phyloP scores from a whole-genome alignment of 2,113 vertebrate species.

The Eidolon helvum region DNA sequence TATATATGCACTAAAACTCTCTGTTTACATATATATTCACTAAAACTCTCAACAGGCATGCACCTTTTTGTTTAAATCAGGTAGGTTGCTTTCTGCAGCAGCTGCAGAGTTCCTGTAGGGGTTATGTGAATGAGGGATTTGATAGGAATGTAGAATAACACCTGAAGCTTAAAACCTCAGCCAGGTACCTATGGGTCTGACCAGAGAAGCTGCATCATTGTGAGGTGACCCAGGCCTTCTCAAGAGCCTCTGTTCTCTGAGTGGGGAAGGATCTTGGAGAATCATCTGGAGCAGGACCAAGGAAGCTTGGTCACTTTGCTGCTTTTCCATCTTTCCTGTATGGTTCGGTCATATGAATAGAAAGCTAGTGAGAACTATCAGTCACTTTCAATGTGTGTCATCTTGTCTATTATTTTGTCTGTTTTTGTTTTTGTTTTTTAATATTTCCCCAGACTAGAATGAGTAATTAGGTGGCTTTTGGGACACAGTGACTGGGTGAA shows the following conservation, averaged over 20 bases:
- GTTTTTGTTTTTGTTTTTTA: neutral
- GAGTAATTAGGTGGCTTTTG: neutral
- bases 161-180: neutral
- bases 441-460: neutral
- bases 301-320: too few species aligned
- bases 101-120: neutral
- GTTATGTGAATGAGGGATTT: neutral
- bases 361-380: rapidly evolving
- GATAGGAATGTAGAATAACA: neutral
- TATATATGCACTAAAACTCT: too few species aligned
- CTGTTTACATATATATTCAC: too few species aligned
- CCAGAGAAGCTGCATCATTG: neutral
- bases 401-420: neutral
- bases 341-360: neutral
- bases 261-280: neutral
- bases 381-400: too few species aligned
- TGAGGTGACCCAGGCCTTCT: neutral
- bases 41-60: rapidly evolving
- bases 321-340: neutral
- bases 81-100: neutral
- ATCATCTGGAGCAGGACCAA: neutral
- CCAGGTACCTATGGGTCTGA: rapidly evolving
- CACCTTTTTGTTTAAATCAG: neutral
- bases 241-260: neutral
- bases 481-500: neutral